Evolutionary conservation across 2,113 vertebrate genomes (phyloP), one percentile per base, ranked within the genome.

Genomic region (Grallaria varia): DNA sequence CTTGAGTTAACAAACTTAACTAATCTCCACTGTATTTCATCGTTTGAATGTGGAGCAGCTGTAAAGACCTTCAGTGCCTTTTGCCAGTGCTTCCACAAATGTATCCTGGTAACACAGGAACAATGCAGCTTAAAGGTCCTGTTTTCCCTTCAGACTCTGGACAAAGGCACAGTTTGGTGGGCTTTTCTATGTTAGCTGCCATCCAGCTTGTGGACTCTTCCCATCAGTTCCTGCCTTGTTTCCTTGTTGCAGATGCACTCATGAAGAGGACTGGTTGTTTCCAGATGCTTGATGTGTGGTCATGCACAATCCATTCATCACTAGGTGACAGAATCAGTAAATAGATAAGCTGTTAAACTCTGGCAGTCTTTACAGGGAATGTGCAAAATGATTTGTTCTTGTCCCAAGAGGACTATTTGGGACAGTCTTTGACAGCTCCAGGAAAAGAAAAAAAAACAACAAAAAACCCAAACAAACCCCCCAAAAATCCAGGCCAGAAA

Each of bases 271-370:
- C 28, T 23, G 60, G 24, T 58, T 19, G 15, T 55, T 22, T 14
- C 23, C 35, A 63, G 56, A n/a, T 80, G 24, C 67, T 86, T 0
- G 1, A 4, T 2, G 4, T 0, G 0, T 20, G 28, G 28, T 31
- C 22, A 14, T 35, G 18, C n/a, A 30, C 37, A 25, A 31, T 58
- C 27, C 42, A n/a, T 49, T 71, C 28, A 24, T 83, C 21, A 21
- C 27, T 21, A 49, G n/a, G 14, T 62, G 37, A 49, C 12, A 63
- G 16, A 86, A 37, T 53, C 42, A 71, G 28, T 37, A 79, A 78
- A 49, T 2, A 44, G 35, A 35, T 40, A 40, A 85, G 33, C 9
- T 55, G 37, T 25, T 66, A 79, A 74, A 62, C 20, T 52, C 50
- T 14, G 2, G 7, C 35, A 35, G 25, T 30, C 23, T 62, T 85